Evolutionary conservation across 2,113 vertebrate species (phyloP).

Genomic region (Haemorhous mexicanus): DNA sequence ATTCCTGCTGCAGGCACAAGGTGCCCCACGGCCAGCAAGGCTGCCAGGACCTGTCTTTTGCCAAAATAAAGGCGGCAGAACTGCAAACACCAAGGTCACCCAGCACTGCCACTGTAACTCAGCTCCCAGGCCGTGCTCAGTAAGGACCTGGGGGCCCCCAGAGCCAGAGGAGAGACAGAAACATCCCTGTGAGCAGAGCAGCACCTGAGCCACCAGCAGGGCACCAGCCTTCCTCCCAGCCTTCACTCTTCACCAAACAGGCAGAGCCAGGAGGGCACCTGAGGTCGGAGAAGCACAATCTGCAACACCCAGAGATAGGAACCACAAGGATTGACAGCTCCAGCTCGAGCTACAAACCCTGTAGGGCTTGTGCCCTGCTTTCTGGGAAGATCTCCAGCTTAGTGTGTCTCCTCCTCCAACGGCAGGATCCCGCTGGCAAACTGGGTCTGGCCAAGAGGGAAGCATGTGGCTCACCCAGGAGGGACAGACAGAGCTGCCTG

Average conservation of each 20-base stretch:
- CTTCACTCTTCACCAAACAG: not conserved
- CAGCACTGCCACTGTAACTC: not conserved
- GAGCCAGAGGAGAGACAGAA: not conserved
- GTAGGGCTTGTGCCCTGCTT: not conserved
- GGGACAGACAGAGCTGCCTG: not conserved
- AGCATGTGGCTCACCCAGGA: not conserved
- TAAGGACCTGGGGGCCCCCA: not conserved
- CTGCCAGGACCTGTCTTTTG: not conserved
- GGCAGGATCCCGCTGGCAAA: fast-evolving
- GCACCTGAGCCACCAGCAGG: not conserved
- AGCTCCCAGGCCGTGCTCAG: not conserved
- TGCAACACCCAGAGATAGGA: not conserved
- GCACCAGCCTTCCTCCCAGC: not conserved
- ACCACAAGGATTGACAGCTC: not conserved
- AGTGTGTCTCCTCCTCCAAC: not conserved
- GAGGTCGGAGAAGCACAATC: not conserved
- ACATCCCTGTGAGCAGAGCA: not conserved
- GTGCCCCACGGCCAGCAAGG: not conserved
- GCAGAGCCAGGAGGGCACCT: not conserved
- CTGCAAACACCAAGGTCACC: not conserved
- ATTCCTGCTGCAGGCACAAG: not conserved
- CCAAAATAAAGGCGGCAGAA: not conserved
- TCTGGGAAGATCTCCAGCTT: not conserved
- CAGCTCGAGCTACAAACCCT: not conserved
- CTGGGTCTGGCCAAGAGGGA: fast-evolving